Evolutionary conservation across 1,140 invertebrate genomes (phyloP), one percentile per base, ranked within the genome.

Genomic region (Ceratina australensis): DNA sequence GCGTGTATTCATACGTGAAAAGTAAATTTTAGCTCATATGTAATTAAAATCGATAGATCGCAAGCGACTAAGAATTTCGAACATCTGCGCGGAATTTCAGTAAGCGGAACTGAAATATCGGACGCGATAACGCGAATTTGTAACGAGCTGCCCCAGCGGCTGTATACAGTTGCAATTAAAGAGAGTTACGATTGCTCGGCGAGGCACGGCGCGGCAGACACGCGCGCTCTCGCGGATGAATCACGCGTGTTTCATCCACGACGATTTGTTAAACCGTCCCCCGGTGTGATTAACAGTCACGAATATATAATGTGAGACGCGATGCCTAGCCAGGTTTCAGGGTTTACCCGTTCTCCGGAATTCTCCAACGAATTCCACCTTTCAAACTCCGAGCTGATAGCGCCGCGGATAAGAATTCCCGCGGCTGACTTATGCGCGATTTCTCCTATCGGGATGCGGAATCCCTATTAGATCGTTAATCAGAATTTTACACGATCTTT

Each of bases 111-210:
- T 42, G 28, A 33, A 0, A 18, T 71, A 77, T 71, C 66, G 49
- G 52, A 47, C 22, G 60, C 22, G 61, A 78, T 57, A 72, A 65
- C 33, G 68, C 50, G 68, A 64, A 72, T 78, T 72, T 20, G 42
- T 72, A 78, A 50, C 77, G 47, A 73, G 28, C 68, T 3, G 28
- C 10, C 15, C 24, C 52, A 54, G 49, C 24, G 42, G 16, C 18
- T 66, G 52, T 22, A 68, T 26, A 42, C 13, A 50, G 24, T 5
- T 67, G 87, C 84, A 78, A 88, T 88, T 87, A 84, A 87, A 72
- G 68, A 79, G 80, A 86, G 69, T 85, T 85, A 87, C 79, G 78
- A 83, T 78, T 72, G 26, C 73, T 73, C 64, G 20, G 75, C 33
- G 33, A 50, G 80, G 84, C 81, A 42, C 33, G 33, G 33, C 33